Conservation (phyloP, 2,113 vertebrate genomes). For the Nyctibius bracteatus region DNA sequence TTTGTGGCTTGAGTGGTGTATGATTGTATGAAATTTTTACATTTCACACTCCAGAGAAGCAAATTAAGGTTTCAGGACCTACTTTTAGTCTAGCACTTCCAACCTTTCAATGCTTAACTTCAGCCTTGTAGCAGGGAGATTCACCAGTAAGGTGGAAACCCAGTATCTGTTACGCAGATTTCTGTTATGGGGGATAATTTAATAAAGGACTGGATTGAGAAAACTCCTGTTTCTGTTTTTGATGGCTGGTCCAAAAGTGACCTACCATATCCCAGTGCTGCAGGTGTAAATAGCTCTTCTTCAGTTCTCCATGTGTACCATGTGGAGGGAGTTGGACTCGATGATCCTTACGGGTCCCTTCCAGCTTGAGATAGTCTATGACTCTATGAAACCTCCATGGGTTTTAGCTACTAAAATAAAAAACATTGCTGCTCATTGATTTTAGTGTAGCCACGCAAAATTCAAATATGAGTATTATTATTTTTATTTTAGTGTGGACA, state of each 20-base stretch:
- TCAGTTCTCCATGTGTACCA: fast-evolving
- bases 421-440: background rate
- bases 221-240: background rate
- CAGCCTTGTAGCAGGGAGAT: background rate
- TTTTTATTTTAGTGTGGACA: background rate
- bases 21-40: background rate
- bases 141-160: background rate
- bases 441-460: background rate
- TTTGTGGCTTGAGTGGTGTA: fast-evolving
- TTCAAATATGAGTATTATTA: background rate
- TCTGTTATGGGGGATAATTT: background rate
- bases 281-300: fast-evolving
- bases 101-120: background rate
- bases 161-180: background rate
- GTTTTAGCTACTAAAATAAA: background rate
- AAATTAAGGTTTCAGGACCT: background rate
- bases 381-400: background rate
- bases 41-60: background rate
- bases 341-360: background rate
- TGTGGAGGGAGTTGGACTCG: background rate
- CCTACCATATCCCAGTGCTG: too few species aligned
- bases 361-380: background rate
- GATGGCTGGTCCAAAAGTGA: background rate
- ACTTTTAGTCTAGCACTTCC: background rate
- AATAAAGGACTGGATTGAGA: background rate